These are phyloP conservation scores for Porites evermanni DNA, from an alignment of 92 coral and sea anemone genomes.

Conservation along the genomic window DNA sequence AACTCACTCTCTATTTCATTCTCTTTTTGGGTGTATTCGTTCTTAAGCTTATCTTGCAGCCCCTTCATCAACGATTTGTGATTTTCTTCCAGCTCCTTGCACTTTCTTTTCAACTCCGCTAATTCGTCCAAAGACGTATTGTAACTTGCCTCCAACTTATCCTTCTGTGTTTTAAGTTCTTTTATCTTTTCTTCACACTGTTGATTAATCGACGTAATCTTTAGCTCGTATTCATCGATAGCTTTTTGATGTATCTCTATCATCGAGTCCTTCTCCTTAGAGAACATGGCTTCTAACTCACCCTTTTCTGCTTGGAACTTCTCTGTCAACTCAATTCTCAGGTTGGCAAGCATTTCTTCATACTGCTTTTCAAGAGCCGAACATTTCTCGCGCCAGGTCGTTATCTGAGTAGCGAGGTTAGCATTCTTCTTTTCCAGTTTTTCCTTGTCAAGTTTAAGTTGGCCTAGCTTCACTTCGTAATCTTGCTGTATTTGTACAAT, in stretches of 20 bases:
- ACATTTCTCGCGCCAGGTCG: conserved; percentile 44
- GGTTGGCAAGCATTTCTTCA: conserved; percentile 56
- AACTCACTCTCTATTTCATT: conserved; percentile 57
- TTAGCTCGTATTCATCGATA: conserved; percentile 50
- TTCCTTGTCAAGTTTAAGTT: conserved; percentile 51
- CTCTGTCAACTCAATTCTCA: conserved; percentile 66
- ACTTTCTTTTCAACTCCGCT: conserved; percentile 35
- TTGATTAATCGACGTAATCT: conserved; percentile 36
- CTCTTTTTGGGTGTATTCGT: conserved; percentile 50
- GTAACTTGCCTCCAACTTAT: conserved; percentile 26
- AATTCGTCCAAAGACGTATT: conserved; percentile 28
- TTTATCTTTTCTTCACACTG: conserved; percentile 54
- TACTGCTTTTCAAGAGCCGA: conserved; percentile 56
- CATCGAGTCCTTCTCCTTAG: conserved; percentile 48
- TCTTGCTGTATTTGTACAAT: conserved; percentile 63
- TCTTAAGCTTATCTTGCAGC: conserved; percentile 41
- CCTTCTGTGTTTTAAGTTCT: conserved; percentile 51
- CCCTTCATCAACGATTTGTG: conserved; percentile 30
- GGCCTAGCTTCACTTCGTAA: conserved; percentile 58
- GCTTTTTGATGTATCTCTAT: conserved; percentile 42
- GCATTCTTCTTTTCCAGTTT: conserved; percentile 54
- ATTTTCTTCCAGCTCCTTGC: conserved; percentile 40
- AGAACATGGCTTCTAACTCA: conserved; percentile 54
- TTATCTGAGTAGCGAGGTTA: conserved; percentile 39
- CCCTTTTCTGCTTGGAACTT: conserved; percentile 59